These are phyloP conservation scores for Rhingia campestris DNA, from an alignment of 2,888 invertebrate species.

Conservation along the genomic window DNA sequence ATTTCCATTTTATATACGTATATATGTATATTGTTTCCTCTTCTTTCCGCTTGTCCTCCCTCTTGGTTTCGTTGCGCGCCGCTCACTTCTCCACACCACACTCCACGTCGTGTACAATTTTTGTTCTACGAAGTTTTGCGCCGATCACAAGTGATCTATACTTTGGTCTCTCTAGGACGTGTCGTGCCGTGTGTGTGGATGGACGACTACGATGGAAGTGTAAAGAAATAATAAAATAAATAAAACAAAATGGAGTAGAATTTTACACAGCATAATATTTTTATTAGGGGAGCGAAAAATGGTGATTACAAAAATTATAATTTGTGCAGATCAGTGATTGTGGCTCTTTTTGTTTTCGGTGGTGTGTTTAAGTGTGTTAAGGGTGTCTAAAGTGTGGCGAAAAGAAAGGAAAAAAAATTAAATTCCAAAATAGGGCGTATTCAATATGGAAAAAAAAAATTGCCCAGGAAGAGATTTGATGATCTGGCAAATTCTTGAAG, in stretches of 20 bases:
- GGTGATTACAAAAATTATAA: conserved; percentile 65
- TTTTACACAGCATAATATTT: conserved; percentile 14
- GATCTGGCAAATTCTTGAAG: conserved; percentile 64
- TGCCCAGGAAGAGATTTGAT: conserved; percentile 54
- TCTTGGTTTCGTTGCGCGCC: conserved; percentile 45
- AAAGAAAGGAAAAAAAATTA: conserved; percentile 15
- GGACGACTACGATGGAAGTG: conserved; percentile 70
- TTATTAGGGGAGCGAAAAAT: conserved; percentile 66
- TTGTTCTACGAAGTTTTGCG: conserved; percentile 71
- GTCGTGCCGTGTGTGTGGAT: conserved; percentile 74
- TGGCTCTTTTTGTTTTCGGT: background rate
- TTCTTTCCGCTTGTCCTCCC: conserved; percentile 16
- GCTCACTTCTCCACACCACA: conserved; percentile 50
- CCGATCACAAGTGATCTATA: conserved; percentile 74
- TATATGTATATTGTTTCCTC: conserved; percentile 20
- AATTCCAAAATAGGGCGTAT: conserved; percentile 64
- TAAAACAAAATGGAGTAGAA: conserved; percentile 72
- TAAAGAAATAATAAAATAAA: conserved; percentile 47
- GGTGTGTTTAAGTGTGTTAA: conserved; percentile 22
- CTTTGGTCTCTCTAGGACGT: conserved; percentile 72
- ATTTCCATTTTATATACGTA: conserved; percentile 34
- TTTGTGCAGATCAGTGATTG: conserved; percentile 28
- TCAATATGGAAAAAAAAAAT: conserved; percentile 32
- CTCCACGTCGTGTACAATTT: conserved; percentile 39
- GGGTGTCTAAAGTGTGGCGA: conserved; percentile 18